A percentile compares a stretch with the other conserved stretches of the same genome.
Evolutionary conservation across 1,140 invertebrate genomes (phyloP).

Genomic region (Cotesia typhae): DNA sequence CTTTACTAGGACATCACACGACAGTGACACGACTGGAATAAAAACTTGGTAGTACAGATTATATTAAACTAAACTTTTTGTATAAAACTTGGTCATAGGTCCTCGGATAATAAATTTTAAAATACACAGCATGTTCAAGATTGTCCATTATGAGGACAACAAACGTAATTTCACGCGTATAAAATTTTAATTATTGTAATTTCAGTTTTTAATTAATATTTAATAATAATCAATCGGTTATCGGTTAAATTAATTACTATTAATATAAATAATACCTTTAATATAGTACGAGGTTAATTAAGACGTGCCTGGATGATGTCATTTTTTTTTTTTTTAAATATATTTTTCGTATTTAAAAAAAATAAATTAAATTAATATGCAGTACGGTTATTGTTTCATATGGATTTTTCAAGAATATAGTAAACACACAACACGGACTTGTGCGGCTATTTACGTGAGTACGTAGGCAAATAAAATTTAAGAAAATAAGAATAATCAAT

Average conservation of each 20-base stretch:
- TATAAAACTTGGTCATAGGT: background rate
- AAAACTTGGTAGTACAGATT: background rate
- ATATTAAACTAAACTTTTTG: background rate
- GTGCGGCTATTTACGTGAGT: constrained; percentile 23
- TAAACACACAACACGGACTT: constrained; percentile 23
- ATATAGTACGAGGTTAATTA: background rate
- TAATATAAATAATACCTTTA: background rate
- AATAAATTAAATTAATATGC: no score
- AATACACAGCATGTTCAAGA: no score
- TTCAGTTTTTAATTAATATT: no score
- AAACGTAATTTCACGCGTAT: no score
- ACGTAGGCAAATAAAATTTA: constrained; percentile 25
- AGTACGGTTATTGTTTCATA: constrained; percentile 12
- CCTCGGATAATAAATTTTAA: no score
- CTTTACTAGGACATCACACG: background rate
- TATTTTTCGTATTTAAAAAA: no score
- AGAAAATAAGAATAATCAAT: constrained; percentile 18
- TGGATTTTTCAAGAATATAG: constrained; percentile 16
- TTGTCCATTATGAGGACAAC: no score
- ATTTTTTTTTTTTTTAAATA: background rate
- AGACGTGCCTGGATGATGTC: background rate
- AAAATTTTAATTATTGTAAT: no score
- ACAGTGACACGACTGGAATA: background rate
- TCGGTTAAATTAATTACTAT: no score
- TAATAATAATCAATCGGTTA: no score